Conservation (phyloP, 2,888 invertebrate genomes). For the Tachina grossa region DNA sequence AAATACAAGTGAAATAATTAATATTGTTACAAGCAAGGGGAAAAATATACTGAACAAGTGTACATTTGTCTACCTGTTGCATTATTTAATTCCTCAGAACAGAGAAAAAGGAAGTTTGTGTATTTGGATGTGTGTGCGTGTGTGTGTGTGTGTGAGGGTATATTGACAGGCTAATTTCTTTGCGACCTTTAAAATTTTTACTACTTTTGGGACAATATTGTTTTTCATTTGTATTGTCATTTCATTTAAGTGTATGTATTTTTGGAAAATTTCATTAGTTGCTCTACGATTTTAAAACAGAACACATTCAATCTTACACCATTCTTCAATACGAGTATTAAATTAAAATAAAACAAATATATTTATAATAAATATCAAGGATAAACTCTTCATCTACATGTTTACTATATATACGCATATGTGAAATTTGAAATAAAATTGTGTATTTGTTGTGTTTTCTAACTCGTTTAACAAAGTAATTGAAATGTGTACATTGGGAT, state of each 20-base stretch:
- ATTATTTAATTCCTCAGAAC: slow-evolving; percentile 2
- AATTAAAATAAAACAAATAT: neutral
- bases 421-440: slow-evolving; percentile 16
- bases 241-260: slow-evolving; percentile 42
- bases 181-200: slow-evolving; percentile 24
- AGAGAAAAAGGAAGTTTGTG: neutral
- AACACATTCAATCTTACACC: slow-evolving; percentile 23
- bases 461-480: slow-evolving; percentile 40
- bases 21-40: neutral
- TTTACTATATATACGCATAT: neutral
- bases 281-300: slow-evolving; percentile 33
- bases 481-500: slow-evolving; percentile 46
- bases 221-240: slow-evolving; percentile 34
- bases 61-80: slow-evolving; percentile 44
- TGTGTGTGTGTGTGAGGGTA: neutral
- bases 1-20: neutral
- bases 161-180: slow-evolving; percentile 23
- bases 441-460: slow-evolving; percentile 8
- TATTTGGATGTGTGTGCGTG: neutral
- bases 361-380: slow-evolving; percentile 11
- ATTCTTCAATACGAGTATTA: neutral
- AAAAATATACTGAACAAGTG: neutral
- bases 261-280: slow-evolving; percentile 52
- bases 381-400: neutral
- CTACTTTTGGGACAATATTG: slow-evolving; percentile 7